Conservation (phyloP, 2,888 invertebrate species). For the Campopleginae sp. region DNA sequence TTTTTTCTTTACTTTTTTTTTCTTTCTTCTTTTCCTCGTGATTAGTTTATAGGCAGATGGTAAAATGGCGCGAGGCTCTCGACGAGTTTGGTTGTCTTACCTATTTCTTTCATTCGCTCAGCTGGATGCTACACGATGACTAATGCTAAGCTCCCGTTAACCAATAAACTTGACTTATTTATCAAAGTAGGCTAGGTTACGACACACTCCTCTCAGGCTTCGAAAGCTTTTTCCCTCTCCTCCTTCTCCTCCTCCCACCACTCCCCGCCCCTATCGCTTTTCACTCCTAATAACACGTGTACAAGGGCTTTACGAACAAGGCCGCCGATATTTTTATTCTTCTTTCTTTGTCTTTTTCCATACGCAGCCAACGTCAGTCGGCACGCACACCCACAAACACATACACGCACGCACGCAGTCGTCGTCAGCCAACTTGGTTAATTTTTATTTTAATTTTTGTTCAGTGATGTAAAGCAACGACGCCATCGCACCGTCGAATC, state of each 20-base stretch:
- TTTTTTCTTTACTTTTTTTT: slow-evolving; percentile 4
- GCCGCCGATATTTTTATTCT: slow-evolving; percentile 29
- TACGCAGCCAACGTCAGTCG: slow-evolving; percentile 4
- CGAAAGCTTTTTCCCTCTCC: slow-evolving; percentile 35
- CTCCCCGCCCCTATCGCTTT: neutral
- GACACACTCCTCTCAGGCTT: slow-evolving; percentile 55
- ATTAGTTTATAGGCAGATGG: slow-evolving; percentile 38
- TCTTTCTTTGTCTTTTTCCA: neutral
- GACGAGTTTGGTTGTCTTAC: slow-evolving; percentile 23
- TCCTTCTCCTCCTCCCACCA: neutral
- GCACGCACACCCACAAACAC: slow-evolving; percentile 2
- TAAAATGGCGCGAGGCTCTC: slow-evolving; percentile 33
- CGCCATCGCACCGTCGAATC: slow-evolving; percentile 11
- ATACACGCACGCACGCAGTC: neutral
- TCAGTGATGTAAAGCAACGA: slow-evolving; percentile 20
- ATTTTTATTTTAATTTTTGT: slow-evolving; percentile 11
- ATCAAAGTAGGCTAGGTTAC: slow-evolving; percentile 61
- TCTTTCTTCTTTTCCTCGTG: neutral
- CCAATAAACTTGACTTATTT: slow-evolving; percentile 63
- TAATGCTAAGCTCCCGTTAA: slow-evolving; percentile 59
- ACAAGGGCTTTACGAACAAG: slow-evolving; percentile 40
- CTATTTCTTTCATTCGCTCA: slow-evolving; percentile 29
- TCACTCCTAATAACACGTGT: slow-evolving; percentile 45
- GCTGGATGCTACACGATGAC: slow-evolving; percentile 53
- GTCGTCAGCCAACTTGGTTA: slow-evolving; percentile 2